Evolutionary conservation across 2,113 vertebrate genomes (phyloP), one percentile per base, ranked within the genome.

Genomic region (Chamaetylas fuelleborni): DNA sequence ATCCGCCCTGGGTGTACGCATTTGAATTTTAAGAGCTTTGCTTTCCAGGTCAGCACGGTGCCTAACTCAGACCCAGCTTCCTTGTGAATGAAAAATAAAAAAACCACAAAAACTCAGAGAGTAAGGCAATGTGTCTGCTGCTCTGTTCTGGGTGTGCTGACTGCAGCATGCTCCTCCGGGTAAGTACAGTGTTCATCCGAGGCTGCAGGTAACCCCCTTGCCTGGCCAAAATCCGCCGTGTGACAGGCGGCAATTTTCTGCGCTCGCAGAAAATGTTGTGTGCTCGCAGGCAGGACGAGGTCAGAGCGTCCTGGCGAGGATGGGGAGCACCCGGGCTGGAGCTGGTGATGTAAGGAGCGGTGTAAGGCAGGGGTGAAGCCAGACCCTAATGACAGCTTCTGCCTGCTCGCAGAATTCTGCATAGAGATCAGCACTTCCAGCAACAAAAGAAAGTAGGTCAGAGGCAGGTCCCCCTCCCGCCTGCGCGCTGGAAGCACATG

Each of bases 371-470:
- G 82, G 89, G 85, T 48, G 87, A 96, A 57, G 78, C 14, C 87
- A 58, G 91, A 92, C 17, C 90, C 91, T 65, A 58, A 56, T 43
- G 74, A 71, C 48, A 5, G 86, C 70, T 56, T 19, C 97, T 94
- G 95, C 95, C 86, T 88, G 88, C 95, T 89, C 78, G 23, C 92
- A 72, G 97, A 94, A 93, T 97, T 93, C 98, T 95, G 96, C 97
- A 95, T 79, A 64, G 97, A 97, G 96, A 98, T 97, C 97, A 97
- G 96, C 97, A 96, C 95, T 98, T 97, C 96, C 97, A 97, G 97
- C 97, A 97, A 97, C 97, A 98, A 96, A 98, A 94, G 96, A 98
- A 98, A 98, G 96, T 98, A 98, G 98, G 98, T 98, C 98, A 97
- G 95, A 29, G 94, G 71, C 93, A 81, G 94, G 91, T 96, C 89